These are phyloP conservation scores for Mohoua ochrocephala DNA, from an alignment of 2,113 vertebrate genomes.

Conservation along the genomic window DNA sequence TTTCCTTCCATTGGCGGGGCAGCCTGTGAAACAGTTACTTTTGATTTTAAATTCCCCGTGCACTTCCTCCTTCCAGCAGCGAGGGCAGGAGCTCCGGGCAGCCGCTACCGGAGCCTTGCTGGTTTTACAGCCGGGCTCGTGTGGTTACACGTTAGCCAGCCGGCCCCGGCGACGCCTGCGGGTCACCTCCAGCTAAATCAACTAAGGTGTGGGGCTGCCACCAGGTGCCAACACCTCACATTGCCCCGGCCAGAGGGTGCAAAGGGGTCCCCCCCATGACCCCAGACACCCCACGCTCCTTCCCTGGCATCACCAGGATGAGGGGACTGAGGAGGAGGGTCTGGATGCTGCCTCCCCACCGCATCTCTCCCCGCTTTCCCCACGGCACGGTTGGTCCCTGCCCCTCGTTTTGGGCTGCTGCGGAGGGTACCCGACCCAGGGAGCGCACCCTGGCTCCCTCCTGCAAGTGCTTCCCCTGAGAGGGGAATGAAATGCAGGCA, in stretches of 20 bases:
- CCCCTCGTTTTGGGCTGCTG: fast-evolving
- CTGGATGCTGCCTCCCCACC: neutral
- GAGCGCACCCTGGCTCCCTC: neutral
- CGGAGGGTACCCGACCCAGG: fast-evolving
- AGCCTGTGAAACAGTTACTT: neutral
- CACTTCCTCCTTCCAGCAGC: neutral
- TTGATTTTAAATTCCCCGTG: neutral
- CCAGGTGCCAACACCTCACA: fast-evolving
- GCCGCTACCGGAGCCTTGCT: neutral
- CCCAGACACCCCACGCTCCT: fast-evolving
- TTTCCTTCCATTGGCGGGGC: neutral
- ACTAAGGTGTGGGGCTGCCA: neutral
- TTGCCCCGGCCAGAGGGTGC: fast-evolving
- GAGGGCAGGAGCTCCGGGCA: neutral
- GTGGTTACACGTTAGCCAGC: neutral
- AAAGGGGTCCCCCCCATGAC: fast-evolving
- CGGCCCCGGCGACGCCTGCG: fast-evolving
- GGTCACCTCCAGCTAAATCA: neutral
- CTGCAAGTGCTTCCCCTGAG: fast-evolving
- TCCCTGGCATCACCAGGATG: fast-evolving
- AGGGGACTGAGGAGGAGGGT: fast-evolving
- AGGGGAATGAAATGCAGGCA: neutral
- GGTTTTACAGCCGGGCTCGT: neutral
- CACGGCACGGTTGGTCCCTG: fast-evolving
- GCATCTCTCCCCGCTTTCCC: fast-evolving